Evolutionary conservation across 2,888 invertebrate species (phyloP).

Genomic region (Lamproptera curius): DNA sequence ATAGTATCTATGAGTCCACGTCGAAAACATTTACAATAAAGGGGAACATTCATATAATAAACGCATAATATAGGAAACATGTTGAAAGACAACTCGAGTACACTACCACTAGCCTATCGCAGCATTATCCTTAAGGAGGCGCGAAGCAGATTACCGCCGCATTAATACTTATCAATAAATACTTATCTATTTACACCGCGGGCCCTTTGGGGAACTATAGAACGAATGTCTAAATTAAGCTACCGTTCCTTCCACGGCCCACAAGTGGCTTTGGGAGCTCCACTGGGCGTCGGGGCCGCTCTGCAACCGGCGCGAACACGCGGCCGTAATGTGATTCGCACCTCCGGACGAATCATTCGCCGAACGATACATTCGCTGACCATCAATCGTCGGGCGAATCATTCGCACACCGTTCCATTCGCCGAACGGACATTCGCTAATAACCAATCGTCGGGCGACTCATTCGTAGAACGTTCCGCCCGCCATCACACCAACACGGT

Average conservation of each 20-base stretch:
- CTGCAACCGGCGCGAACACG: constrained; percentile 29
- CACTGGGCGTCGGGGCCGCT: constrained; percentile 22
- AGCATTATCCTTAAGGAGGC: constrained; percentile 47
- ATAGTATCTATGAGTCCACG: constrained; percentile 50
- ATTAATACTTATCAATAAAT: constrained; percentile 65
- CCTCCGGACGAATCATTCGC: constrained; percentile 42
- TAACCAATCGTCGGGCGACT: not conserved
- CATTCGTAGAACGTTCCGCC: not conserved
- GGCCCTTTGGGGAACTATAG: constrained; percentile 31
- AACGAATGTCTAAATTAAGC: constrained; percentile 28
- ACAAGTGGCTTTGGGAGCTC: constrained; percentile 3
- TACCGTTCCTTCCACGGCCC: constrained; percentile 26
- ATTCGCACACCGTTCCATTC: constrained; percentile 28
- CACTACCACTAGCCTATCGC: constrained; percentile 40
- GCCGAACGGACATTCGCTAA: constrained; percentile 7
- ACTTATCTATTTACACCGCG: constrained; percentile 66
- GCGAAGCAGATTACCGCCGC: constrained; percentile 64
- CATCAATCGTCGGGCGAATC: not conserved
- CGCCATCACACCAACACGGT: not conserved
- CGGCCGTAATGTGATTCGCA: constrained; percentile 71
- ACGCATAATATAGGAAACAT: constrained; percentile 76
- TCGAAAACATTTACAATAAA: constrained; percentile 71
- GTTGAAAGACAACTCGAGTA: constrained; percentile 55
- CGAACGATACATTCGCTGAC: not conserved
- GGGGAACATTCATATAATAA: constrained; percentile 74